These are phyloP conservation scores for Copidosoma floridanum DNA, from an alignment of 1,140 invertebrate species.

Conservation along the genomic window DNA sequence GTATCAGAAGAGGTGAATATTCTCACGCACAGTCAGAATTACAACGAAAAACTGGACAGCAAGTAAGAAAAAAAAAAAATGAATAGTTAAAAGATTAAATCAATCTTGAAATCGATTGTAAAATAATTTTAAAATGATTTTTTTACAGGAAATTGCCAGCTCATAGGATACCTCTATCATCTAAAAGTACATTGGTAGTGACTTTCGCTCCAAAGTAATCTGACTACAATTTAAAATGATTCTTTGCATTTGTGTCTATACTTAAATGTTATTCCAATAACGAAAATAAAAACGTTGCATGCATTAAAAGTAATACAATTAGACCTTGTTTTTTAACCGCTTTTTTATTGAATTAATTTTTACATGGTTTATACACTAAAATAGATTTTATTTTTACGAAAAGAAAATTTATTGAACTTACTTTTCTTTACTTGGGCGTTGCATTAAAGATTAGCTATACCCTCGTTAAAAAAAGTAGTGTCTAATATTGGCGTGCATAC, in stretches of 20 bases:
- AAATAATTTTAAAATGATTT: too few relatives aligned
- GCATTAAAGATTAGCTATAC: too few relatives aligned
- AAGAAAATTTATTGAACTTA: slow-evolving; percentile 18
- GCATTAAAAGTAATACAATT: slow-evolving; percentile 16
- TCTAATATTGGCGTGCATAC: slow-evolving; percentile 18
- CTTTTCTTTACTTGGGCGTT: too few relatives aligned
- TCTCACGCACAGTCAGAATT: slow-evolving; percentile 59
- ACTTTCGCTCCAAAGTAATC: slow-evolving; percentile 44
- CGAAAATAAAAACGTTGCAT: slow-evolving; percentile 2
- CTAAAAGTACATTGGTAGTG: slow-evolving; percentile 46
- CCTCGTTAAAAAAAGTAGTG: too few relatives aligned
- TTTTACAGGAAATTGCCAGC: slow-evolving; percentile 44
- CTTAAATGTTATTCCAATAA: not conserved
- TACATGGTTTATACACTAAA: too few relatives aligned
- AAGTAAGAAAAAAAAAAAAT: slow-evolving; percentile 54
- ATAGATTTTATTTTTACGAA: slow-evolving; percentile 22
- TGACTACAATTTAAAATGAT: not conserved
- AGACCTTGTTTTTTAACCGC: slow-evolving; percentile 17
- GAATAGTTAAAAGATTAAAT: too few relatives aligned
- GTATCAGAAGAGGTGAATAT: slow-evolving; percentile 62
- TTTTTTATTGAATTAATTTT: slow-evolving; percentile 18
- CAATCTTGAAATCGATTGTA: too few relatives aligned
- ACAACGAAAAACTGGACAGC: slow-evolving; percentile 43
- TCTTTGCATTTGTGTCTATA: slow-evolving; percentile 18
- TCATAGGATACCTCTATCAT: slow-evolving; percentile 39